These are phyloP conservation scores for Emmelina monodactyla DNA, from an alignment of 2,888 invertebrate species.

Conservation along the genomic window DNA sequence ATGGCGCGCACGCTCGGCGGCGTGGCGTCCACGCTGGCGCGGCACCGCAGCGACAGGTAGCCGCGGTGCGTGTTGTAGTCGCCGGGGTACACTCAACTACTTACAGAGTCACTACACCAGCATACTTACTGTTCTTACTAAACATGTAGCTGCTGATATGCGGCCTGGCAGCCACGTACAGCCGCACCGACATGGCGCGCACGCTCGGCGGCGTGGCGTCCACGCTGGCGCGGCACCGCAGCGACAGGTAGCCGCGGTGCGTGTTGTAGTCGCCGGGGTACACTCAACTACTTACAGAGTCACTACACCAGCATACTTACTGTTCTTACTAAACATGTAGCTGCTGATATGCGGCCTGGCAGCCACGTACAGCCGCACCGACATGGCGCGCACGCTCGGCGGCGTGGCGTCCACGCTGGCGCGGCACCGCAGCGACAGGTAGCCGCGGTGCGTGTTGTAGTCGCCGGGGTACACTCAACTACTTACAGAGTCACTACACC, in stretches of 20 bases:
- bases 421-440: constrained; percentile 44
- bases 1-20: constrained; percentile 45
- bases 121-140: constrained; percentile 60
- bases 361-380: constrained; percentile 50
- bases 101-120: too few relatives aligned
- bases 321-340: constrained; percentile 60
- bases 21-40: constrained; percentile 40
- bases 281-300: too few relatives aligned
- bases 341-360: constrained; percentile 52
- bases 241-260: constrained; percentile 45
- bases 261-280: constrained; percentile 50
- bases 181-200: constrained; percentile 51
- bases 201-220: constrained; percentile 40
- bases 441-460: constrained; percentile 48
- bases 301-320: too few relatives aligned
- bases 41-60: constrained; percentile 44
- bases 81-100: constrained; percentile 47
- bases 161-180: constrained; percentile 46
- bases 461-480: constrained; percentile 52
- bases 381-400: constrained; percentile 45
- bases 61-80: constrained; percentile 53
- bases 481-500: too few relatives aligned
- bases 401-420: constrained; percentile 44
- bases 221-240: constrained; percentile 46
- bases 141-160: constrained; percentile 59